Evolutionary conservation across 2,888 invertebrate species (phyloP), one percentile per base, ranked within the genome.

Genomic region (Papilio gigon): DNA sequence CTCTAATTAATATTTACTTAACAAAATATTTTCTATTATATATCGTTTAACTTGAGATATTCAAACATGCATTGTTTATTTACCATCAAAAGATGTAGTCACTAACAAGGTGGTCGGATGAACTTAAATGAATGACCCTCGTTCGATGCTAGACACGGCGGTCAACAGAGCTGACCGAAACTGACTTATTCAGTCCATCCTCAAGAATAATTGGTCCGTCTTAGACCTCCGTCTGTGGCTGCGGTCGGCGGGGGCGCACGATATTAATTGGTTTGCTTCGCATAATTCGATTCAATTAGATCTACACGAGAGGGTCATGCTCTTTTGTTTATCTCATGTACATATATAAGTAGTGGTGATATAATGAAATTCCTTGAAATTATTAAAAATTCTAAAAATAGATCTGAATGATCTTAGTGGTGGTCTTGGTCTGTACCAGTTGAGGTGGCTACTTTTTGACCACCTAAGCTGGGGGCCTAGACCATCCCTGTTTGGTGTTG

Each of bases 131-230:
- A 74, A 73, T 73, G 74, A 76, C 77, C 76, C 77, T 80, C 73
- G 76, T 80, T 75, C 68, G 65, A 67, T 50, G 59, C 70, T 65
- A 72, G 74, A 72, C 72, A 70, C 65, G 68, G 73, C 74, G 79
- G 80, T 78, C 79, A 78, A 79, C 75, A 72, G 73, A 71, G 70
- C 72, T 72, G 71, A 74, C 76, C 75, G 71, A 75, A 73, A 73
- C 74, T 76, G 75, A 78, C 76, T 76, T 76, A 74, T 77, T 67
- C 68, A 71, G 72, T 69, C 75, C 74, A 74, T 74, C 74, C 73
- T 76, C 73, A 76, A 78, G 79, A 79, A 78, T 78, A 79, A 80
- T 80, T 78, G 77, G 77, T 70, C 64, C 76, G 74, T 77, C 78
- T 77, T 74, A 71, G 60, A 67, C 61, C 69, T 67, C 68, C 71